A percentile compares a stretch with the other conserved stretches of the same genome.
phyloP scores from a whole-genome alignment of 2,888 invertebrate species.

The Lacanobia wlatinum region DNA sequence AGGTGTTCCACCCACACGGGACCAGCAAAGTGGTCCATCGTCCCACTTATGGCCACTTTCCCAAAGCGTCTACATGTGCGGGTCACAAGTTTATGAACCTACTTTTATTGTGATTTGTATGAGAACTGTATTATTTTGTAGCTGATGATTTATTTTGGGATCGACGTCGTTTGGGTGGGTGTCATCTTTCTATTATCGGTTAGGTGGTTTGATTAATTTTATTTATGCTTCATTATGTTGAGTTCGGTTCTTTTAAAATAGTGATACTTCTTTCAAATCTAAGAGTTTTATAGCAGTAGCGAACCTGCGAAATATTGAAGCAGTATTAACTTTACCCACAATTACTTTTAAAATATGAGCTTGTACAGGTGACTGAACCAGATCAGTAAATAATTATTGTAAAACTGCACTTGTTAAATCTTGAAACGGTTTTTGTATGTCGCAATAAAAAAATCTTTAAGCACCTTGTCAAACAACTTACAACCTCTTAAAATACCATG shows the following conservation, averaged over 20 bases:
- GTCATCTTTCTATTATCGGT: conserved; percentile 13
- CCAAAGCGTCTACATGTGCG: conserved; percentile 58
- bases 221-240: background rate
- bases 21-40: conserved; percentile 60
- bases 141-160: conserved; percentile 31
- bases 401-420: conserved; percentile 15
- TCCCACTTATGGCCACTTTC: conserved; percentile 66
- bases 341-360: conserved; percentile 11
- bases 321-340: background rate
- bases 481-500: conserved; percentile 24
- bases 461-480: conserved; percentile 23
- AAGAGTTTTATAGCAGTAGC: background rate
- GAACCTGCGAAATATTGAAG: background rate
- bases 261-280: background rate
- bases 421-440: conserved; percentile 4
- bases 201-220: background rate
- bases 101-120: conserved; percentile 68
- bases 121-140: conserved; percentile 60
- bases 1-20: conserved; percentile 67
- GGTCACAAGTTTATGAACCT: conserved; percentile 68
- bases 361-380: conserved; percentile 14
- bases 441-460: conserved; percentile 26
- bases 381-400: conserved; percentile 23
- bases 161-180: conserved; percentile 25
- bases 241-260: background rate